Conservation (phyloP, 2,888 invertebrate genomes). For the Himalopsyche tibetana region DNA sequence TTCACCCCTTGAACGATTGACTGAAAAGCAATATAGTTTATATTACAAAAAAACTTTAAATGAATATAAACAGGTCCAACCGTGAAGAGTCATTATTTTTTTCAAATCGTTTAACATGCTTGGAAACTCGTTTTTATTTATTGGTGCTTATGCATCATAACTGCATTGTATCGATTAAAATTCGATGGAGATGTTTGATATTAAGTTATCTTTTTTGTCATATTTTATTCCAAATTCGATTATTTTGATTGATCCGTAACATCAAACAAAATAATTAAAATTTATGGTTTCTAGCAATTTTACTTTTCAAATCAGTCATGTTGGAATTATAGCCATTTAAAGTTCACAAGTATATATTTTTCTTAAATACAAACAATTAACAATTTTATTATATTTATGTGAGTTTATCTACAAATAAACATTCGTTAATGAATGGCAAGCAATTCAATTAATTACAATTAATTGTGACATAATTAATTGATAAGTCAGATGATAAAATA, state of each 20-base stretch:
- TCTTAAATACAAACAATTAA: too few species aligned
- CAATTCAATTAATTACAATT: too few species aligned
- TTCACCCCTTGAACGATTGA: conserved; percentile 53
- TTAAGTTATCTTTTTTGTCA: conserved; percentile 41
- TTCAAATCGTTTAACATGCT: conserved; percentile 65
- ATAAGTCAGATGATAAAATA: too few species aligned
- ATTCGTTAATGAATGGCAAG: too few species aligned
- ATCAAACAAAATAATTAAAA: conserved; percentile 7
- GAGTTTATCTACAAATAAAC: too few species aligned
- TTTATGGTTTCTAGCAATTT: neutral
- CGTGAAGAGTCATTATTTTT: conserved; percentile 57
- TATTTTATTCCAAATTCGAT: conserved; percentile 42
- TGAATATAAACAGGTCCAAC: conserved; percentile 62
- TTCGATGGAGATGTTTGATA: conserved; percentile 55
- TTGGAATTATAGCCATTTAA: too few species aligned
- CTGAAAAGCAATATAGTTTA: conserved; percentile 61
- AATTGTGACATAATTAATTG: too few species aligned
- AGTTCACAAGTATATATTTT: too few species aligned
- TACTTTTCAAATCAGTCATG: neutral
- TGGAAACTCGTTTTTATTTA: conserved; percentile 62
- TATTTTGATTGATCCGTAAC: conserved; percentile 44
- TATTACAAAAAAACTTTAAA: conserved; percentile 61
- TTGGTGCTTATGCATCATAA: conserved; percentile 57
- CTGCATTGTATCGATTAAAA: conserved; percentile 62
- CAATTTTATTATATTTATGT: too few species aligned